Evolutionary conservation across 2,113 vertebrate genomes (phyloP), one percentile per base, ranked within the genome.

Genomic region (Onychorhynchus coronatus): DNA sequence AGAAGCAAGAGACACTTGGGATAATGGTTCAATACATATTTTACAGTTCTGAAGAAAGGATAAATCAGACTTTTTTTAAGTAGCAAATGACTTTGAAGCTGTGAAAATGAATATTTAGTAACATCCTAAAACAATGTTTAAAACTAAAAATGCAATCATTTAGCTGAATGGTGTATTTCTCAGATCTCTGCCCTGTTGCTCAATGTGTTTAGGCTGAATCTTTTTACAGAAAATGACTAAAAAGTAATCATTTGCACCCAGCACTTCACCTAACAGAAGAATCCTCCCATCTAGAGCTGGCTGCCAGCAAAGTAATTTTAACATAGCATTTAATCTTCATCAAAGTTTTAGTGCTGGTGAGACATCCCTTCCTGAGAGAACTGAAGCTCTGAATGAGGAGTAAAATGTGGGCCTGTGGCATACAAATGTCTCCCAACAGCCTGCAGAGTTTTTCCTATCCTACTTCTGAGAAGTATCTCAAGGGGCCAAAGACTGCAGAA

Each of bases 1-100:
- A 90, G 78, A 84, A 75, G 39, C 33, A 67, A 70, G 30, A 89
- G 91, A 77, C 81, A 89, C 96, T 91, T 93, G 79, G 85, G 49
- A 82, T 89, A 89, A 66, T 75, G 59, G 91, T 91, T 91, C 78
- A 47, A 52, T 82, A 92, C 33, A 67, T 84, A 80, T 90, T 94
- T 94, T 86, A 72, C 53, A 67, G 73, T 84, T 79, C 73, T 93
- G 86, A 89, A 70, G 47, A 47, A 77, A 65, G 52, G 65, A 42
- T 71, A 80, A 87, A 79, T 67, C 30, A 33, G 49, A 5, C 5
- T 33, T n/a, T 47, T 66, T 66, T 62, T 0, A 62, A 68, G 68
- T 41, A 31, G 3, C 6, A 80, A 78, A 30, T 47, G 20, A 81
- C 50, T 65, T 59, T 41, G 71, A 33, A 37, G 17, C 49, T 85